Conservation (phyloP, 2,797 vertebrate genomes). For the Yasuhikotakia modesta region DNA sequence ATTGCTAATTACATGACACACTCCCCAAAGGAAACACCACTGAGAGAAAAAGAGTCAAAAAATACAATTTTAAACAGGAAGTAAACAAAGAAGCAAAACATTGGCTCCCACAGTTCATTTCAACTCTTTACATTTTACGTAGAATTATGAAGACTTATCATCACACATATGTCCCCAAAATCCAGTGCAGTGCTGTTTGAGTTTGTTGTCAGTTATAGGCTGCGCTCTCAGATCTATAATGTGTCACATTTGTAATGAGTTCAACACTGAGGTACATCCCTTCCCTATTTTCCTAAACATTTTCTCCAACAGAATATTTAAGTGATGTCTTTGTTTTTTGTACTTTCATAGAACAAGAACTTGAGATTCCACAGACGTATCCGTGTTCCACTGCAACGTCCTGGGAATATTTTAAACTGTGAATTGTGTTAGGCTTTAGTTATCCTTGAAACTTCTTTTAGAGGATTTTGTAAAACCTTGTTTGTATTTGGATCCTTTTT, state of each 20-base stretch:
- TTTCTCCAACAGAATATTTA: neutral
- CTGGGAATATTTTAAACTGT: neutral
- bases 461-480: neutral
- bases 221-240: neutral
- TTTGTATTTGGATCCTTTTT: neutral
- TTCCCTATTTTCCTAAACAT: constrained; percentile 2
- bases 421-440: neutral
- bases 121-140: constrained; percentile 6
- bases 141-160: constrained; percentile 11
- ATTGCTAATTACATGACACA: constrained; percentile 22
- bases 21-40: constrained; percentile 12
- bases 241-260: constrained; percentile 27
- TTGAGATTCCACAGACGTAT: neutral
- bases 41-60: constrained; percentile 9
- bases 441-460: constrained; percentile 4
- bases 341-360: neutral
- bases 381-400: neutral
- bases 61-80: constrained; percentile 20
- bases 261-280: constrained; percentile 20
- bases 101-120: constrained; percentile 36
- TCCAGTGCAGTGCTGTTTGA: constrained; percentile 5
- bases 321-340: neutral
- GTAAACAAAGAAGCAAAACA: constrained; percentile 30
- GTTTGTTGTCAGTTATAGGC: neutral
- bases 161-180: constrained; percentile 20